These are phyloP conservation scores for Pitta sordida DNA, from an alignment of 2,113 vertebrate species.

Conservation along the genomic window DNA sequence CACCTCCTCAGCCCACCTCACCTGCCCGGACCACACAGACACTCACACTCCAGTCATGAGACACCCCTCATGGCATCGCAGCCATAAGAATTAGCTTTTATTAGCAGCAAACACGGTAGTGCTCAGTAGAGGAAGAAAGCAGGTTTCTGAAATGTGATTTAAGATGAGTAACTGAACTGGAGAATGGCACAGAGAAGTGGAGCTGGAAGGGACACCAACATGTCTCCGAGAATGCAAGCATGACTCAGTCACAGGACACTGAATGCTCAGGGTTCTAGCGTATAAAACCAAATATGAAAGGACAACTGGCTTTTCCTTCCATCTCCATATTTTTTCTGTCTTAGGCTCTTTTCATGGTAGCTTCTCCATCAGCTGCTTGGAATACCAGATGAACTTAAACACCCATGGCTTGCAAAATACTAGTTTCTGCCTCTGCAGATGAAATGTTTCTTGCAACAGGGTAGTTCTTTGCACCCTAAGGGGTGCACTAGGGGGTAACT, in stretches of 20 bases:
- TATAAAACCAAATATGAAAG: neutral
- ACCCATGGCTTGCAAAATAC: neutral
- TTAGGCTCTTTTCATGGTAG: neutral
- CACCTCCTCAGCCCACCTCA: neutral
- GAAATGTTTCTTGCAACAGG: neutral
- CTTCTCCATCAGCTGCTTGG: neutral
- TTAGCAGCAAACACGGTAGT: neutral
- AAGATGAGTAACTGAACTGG: neutral
- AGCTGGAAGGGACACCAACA: neutral
- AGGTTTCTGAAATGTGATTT: neutral
- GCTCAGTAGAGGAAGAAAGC: neutral
- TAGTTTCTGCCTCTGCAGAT: neutral
- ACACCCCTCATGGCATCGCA: neutral
- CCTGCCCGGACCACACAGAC: neutral
- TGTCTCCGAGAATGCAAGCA: neutral
- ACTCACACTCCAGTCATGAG: neutral
- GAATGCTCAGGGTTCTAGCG: neutral
- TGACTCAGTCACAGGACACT: neutral
- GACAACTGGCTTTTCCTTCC: neutral
- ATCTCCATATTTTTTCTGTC: neutral
- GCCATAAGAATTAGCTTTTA: neutral
- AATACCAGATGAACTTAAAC: conserved; percentile 6
- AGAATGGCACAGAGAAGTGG: neutral
- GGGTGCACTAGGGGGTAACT: neutral
- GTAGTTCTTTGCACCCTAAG: neutral